phyloP scores from a whole-genome alignment of 2,888 invertebrate genomes.

The Tipula helvola region DNA sequence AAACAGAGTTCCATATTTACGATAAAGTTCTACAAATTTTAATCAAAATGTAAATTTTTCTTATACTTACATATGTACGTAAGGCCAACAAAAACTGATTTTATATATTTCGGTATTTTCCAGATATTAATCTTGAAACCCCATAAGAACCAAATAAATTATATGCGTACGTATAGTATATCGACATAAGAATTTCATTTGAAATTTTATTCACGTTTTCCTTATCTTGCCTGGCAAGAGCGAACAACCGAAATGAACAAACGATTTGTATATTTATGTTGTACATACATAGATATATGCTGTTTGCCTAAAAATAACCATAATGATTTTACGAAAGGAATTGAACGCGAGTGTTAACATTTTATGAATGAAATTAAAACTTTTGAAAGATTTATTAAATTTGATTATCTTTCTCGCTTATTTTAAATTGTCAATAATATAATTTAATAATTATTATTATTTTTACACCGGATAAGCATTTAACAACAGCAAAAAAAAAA shows the following conservation, averaged over 20 bases:
- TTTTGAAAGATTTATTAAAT: background rate
- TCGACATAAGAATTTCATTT: background rate
- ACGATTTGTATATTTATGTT: background rate
- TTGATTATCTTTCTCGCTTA: background rate
- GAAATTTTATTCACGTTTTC: background rate
- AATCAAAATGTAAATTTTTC: background rate
- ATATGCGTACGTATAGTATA: background rate
- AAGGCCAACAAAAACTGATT: background rate
- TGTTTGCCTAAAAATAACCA: background rate
- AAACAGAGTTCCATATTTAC: background rate
- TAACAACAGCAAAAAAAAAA: no score
- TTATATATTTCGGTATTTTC: background rate
- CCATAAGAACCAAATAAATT: background rate
- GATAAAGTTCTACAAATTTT: background rate
- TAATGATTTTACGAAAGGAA: background rate
- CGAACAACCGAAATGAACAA: background rate
- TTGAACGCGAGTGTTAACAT: background rate
- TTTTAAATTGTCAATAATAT: background rate
- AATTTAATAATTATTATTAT: background rate
- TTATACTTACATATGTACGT: background rate
- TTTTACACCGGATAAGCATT: background rate
- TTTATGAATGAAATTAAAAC: background rate
- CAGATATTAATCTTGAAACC: background rate
- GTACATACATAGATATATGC: background rate
- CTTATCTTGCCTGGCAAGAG: background rate